A percentile compares a stretch with the other conserved stretches of the same genome.
phyloP scores from a whole-genome alignment of 2,888 invertebrate genomes.

The Cerastoderma edule region DNA sequence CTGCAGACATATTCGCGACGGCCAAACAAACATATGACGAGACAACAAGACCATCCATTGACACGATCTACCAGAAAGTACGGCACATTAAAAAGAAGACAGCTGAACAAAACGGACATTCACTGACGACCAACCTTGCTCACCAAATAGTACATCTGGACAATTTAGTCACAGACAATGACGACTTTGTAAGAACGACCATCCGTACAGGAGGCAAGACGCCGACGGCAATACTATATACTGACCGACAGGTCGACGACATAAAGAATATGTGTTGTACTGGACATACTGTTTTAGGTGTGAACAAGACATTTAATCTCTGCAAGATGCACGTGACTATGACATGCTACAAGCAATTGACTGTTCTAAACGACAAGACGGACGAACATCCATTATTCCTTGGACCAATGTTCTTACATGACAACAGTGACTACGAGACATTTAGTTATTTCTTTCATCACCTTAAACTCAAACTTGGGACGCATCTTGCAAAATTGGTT shows the following conservation, averaged over 20 bases:
- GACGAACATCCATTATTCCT: constrained; percentile 44
- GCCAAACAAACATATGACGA: too few relatives aligned
- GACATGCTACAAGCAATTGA: constrained; percentile 45
- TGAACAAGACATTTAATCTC: constrained; percentile 47
- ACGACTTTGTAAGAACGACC: constrained; percentile 24
- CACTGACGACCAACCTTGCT: constrained; percentile 18
- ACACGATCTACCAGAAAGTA: too few relatives aligned
- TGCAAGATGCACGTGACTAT: constrained; percentile 50
- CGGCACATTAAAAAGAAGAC: too few relatives aligned
- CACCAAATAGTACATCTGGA: constrained; percentile 37
- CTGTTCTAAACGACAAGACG: constrained; percentile 23
- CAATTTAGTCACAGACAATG: constrained; percentile 28
- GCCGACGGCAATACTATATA: constrained; percentile 36
- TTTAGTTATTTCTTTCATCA: constrained; percentile 44
- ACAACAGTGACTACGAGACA: constrained; percentile 51
- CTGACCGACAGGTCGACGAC: constrained; percentile 44
- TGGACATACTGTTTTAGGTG: constrained; percentile 37
- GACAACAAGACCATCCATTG: too few relatives aligned
- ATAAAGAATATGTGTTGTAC: constrained; percentile 46
- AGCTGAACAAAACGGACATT: not conserved
- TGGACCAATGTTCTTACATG: constrained; percentile 50
- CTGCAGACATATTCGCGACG: too few relatives aligned
- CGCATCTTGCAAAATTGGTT: constrained; percentile 1
- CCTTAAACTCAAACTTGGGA: constrained; percentile 30
- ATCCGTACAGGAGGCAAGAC: constrained; percentile 26